phyloP scores from a whole-genome alignment of 2,797 vertebrate genomes.

The Pyrocephalus nanus region DNA sequence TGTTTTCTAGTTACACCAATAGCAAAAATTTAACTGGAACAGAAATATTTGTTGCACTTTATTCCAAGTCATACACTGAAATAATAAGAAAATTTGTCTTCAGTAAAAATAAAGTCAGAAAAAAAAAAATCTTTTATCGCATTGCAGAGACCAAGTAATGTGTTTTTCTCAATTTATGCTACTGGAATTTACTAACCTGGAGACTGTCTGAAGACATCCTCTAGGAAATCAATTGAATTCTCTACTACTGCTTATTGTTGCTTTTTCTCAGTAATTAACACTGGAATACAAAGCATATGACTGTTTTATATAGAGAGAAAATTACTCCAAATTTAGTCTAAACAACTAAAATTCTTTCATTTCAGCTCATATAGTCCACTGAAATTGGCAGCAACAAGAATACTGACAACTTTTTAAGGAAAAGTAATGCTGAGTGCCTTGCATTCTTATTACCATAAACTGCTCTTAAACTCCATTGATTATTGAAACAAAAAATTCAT shows the following conservation, averaged over 20 bases:
- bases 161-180: neutral
- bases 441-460: conserved; percentile 56
- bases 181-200: neutral
- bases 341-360: neutral
- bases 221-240: neutral
- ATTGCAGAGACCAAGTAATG: neutral
- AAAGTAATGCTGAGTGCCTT: conserved; percentile 41
- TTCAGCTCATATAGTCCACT: neutral
- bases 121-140: neutral
- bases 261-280: neutral
- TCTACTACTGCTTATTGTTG: neutral
- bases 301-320: neutral
- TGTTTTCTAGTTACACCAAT: neutral
- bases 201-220: neutral
- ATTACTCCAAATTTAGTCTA: neutral
- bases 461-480: conserved; percentile 56
- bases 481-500: conserved; percentile 72
- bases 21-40: neutral
- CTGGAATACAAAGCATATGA: neutral
- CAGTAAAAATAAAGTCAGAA: neutral
- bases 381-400: conserved; percentile 11
- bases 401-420: conserved; percentile 63
- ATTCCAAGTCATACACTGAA: neutral
- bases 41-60: neutral
- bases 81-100: neutral